Evolutionary conservation across 1,140 invertebrate genomes (phyloP).

Genomic region (Aphaenogaster ashmeadi): DNA sequence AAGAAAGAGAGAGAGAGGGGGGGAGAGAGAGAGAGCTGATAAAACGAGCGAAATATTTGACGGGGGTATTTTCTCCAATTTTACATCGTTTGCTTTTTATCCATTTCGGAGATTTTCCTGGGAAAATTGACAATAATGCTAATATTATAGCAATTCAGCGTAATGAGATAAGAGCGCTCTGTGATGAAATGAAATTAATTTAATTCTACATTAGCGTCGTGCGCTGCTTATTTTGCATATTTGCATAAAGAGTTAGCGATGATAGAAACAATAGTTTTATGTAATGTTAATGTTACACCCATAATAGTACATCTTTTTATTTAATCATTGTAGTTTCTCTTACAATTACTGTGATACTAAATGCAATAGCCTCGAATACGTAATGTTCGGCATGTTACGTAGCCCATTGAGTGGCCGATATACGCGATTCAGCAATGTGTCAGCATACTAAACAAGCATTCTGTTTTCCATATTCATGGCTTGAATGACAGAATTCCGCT

Average conservation of each 20-base stretch:
- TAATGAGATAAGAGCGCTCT: neutral
- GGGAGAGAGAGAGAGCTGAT: neutral
- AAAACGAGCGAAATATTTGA: neutral
- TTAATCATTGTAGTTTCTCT: slow-evolving; percentile 10
- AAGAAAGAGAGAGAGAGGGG: neutral
- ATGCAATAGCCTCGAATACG: neutral
- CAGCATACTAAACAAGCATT: slow-evolving; percentile 44
- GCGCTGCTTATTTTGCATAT: neutral
- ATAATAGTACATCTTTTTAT: neutral
- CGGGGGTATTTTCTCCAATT: neutral
- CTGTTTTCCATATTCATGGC: slow-evolving; percentile 51
- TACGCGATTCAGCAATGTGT: slow-evolving; percentile 54
- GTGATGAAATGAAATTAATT: neutral
- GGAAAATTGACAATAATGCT: neutral
- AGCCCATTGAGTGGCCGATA: slow-evolving; percentile 30
- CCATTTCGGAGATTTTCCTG: neutral
- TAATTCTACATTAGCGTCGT: neutral
- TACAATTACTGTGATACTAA: neutral
- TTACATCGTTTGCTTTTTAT: neutral
- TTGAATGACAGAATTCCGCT: slow-evolving; percentile 16
- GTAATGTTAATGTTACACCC: neutral
- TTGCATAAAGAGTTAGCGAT: neutral
- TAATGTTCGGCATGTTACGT: slow-evolving; percentile 38
- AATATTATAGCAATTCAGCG: neutral
- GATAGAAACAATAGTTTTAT: slow-evolving; percentile 6